Percentiles rank a stretch among this genome's conserved stretches.
These are phyloP conservation scores for Oreochromis mossambicus DNA, from an alignment of 2,797 vertebrate genomes.

Conservation along the genomic window DNA sequence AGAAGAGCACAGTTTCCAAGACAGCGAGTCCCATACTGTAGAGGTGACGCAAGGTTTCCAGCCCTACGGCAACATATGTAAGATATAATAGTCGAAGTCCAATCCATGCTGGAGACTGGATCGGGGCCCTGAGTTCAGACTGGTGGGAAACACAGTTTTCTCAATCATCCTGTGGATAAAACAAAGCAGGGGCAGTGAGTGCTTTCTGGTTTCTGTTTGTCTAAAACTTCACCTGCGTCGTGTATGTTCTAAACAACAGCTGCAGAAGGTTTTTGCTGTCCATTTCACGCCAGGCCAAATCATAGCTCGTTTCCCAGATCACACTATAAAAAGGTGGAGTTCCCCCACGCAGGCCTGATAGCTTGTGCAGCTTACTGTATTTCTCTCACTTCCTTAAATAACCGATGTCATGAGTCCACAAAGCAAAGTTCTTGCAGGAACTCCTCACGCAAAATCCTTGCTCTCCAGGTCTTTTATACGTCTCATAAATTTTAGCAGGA, in stretches of 20 bases:
- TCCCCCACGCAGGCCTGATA: not conserved
- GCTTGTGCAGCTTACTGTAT: accelerated
- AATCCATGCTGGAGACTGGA: not conserved
- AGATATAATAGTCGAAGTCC: not conserved
- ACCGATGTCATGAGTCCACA: not conserved
- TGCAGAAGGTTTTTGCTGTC: not conserved
- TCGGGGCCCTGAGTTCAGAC: not conserved
- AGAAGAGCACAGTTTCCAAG: not conserved
- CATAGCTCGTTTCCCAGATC: not conserved
- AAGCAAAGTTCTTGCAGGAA: not conserved
- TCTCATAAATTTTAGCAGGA: not conserved
- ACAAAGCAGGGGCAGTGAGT: not conserved
- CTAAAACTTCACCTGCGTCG: not conserved
- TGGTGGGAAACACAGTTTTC: not conserved
- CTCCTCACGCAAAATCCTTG: not conserved
- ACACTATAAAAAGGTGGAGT: not conserved
- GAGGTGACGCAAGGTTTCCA: not conserved
- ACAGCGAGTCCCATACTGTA: not conserved
- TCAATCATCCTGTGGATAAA: conserved; percentile 73
- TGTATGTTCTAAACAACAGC: not conserved
- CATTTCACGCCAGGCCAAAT: not conserved
- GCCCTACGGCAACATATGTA: not conserved
- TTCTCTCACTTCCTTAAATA: not conserved
- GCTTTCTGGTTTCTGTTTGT: not conserved
- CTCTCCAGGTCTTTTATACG: not conserved